Evolutionary conservation across 2,888 invertebrate genomes (phyloP).

Genomic region (Stegophylla sp.): DNA sequence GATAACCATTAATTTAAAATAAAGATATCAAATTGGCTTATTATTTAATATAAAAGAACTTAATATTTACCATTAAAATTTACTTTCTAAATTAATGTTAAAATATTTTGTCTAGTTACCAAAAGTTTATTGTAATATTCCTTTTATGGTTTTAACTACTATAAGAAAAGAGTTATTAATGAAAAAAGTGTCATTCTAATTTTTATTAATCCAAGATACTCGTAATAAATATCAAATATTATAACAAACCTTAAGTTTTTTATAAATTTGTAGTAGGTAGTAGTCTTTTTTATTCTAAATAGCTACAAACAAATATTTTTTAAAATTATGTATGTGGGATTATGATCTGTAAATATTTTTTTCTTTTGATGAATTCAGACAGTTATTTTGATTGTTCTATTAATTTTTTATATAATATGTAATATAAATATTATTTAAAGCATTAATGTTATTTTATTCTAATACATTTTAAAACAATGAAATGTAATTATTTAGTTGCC

Average conservation of each 20-base stretch:
- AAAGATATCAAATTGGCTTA: not conserved
- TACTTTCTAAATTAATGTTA: conserved; percentile 31
- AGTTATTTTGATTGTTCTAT: conserved; percentile 29
- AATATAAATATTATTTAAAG: not conserved
- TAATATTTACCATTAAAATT: not conserved
- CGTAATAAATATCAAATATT: conserved; percentile 2
- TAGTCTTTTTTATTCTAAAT: not conserved
- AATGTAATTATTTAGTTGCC: conserved; percentile 20
- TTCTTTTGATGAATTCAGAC: conserved; percentile 6
- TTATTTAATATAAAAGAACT: conserved; percentile 1
- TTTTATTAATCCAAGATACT: conserved; percentile 4
- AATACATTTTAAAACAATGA: not conserved
- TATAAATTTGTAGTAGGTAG: conserved; percentile 8
- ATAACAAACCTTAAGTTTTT: not conserved
- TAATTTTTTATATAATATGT: not conserved
- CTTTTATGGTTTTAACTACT: conserved; percentile 31
- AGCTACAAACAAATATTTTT: not conserved
- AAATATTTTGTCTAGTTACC: conserved; percentile 11
- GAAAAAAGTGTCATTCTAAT: conserved; percentile 12
- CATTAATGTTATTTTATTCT: not conserved
- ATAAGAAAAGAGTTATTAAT: conserved; percentile 18
- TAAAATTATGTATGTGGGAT: not conserved
- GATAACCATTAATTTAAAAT: not conserved
- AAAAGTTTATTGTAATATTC: conserved; percentile 24
- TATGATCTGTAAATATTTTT: not conserved